Conservation (phyloP, 2,113 vertebrate genomes). For the Mormyrus iriodes region DNA sequence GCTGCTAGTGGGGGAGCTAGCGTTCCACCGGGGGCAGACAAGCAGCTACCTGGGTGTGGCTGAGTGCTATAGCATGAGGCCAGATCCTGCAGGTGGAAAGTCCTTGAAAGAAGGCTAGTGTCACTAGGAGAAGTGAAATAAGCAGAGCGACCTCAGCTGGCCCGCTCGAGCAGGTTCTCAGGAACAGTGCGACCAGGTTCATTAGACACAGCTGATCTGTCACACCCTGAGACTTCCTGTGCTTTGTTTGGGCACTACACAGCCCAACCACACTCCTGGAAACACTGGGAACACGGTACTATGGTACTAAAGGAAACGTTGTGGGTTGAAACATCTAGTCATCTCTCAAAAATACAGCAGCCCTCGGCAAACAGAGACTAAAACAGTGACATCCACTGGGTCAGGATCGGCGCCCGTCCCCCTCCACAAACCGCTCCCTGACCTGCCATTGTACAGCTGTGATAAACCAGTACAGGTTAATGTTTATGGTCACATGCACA, state of each 20-base stretch:
- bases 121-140: neutral
- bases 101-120: neutral
- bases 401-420: neutral
- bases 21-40: neutral
- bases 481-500: neutral
- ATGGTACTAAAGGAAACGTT: neutral
- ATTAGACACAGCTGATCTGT: neutral
- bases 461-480: neutral
- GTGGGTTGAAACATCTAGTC: neutral
- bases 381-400: neutral
- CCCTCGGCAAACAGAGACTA: neutral
- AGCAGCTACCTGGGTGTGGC: neutral
- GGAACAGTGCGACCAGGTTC: neutral
- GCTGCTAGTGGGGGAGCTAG: neutral
- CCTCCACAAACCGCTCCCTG: neutral
- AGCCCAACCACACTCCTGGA: too few relatives aligned
- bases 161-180: neutral
- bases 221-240: neutral
- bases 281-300: too few relatives aligned
- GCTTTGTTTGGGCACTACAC: neutral
- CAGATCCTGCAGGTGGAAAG: neutral
- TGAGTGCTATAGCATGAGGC: neutral
- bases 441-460: neutral
- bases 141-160: neutral
- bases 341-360: neutral